phyloP scores from a whole-genome alignment of 2,797 vertebrate genomes.

The Poeciliopsis gracilis region DNA sequence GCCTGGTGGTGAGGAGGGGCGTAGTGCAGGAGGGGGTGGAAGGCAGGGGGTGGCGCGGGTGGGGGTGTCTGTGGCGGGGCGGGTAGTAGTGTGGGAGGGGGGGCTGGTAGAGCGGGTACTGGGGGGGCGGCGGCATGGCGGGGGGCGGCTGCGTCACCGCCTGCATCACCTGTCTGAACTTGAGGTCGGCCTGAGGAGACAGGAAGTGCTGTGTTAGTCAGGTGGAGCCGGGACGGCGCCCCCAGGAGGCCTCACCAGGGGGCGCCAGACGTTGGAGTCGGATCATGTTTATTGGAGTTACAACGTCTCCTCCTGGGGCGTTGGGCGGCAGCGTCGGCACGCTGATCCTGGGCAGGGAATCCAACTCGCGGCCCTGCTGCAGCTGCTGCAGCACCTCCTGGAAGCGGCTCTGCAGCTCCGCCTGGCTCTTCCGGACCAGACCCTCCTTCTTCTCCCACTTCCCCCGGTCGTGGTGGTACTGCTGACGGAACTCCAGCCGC shows the following conservation, averaged over 20 bases:
- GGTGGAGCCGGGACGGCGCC: not conserved
- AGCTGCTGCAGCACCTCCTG: slow-evolving; percentile 74
- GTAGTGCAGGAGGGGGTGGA: not conserved
- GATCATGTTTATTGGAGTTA: no score
- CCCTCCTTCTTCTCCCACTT: slow-evolving; percentile 74
- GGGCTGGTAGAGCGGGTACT: slow-evolving; percentile 16
- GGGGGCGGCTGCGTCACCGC: slow-evolving; percentile 14
- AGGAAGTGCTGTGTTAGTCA: not conserved
- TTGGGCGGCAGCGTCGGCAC: slow-evolving; percentile 66
- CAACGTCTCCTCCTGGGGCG: no score
- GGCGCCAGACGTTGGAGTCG: no score
- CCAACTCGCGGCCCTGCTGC: slow-evolving; percentile 61
- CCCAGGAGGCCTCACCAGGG: not conserved
- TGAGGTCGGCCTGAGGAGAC: slow-evolving; percentile 68
- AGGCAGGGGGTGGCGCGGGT: slow-evolving; percentile 13
- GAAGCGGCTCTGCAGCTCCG: slow-evolving; percentile 66
- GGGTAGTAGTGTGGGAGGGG: slow-evolving; percentile 34
- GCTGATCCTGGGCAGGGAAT: slow-evolving; percentile 64
- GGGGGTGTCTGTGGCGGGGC: not conserved
- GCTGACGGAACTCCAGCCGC: slow-evolving; percentile 62
- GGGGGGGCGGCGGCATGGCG: slow-evolving; percentile 25
- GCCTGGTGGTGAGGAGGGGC: not conserved
- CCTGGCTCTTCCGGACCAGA: slow-evolving; percentile 45
- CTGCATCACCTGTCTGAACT: slow-evolving; percentile 61
- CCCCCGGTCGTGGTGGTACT: slow-evolving; percentile 42